Evolutionary conservation across 1,140 invertebrate genomes (phyloP).

Genomic region (Brachionus angularis): DNA sequence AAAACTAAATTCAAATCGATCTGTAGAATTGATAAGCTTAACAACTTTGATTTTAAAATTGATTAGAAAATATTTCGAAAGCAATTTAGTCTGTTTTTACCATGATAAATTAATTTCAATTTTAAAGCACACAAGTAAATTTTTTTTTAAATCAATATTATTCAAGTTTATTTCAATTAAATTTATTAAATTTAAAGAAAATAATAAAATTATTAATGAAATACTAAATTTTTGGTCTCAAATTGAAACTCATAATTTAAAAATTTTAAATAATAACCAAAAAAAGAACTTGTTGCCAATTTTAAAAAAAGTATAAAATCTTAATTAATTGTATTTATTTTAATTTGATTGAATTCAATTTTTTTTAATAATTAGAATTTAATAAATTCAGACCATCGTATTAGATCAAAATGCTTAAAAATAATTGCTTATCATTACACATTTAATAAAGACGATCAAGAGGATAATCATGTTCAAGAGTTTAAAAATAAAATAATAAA

Average conservation of each 20-base stretch:
- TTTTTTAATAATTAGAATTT: constrained; percentile 61
- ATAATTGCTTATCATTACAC: constrained; percentile 61
- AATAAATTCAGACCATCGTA: constrained; percentile 68
- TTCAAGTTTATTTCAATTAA: neutral
- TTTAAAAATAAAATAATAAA: constrained; percentile 43
- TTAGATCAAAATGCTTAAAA: constrained; percentile 73
- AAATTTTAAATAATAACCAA: constrained; percentile 1
- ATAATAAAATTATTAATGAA: constrained; percentile 41
- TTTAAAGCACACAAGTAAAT: constrained; percentile 12
- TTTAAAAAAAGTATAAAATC: constrained; percentile 24
- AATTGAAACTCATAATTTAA: constrained; percentile 7
- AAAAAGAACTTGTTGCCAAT: constrained; percentile 10
- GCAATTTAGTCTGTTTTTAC: neutral
- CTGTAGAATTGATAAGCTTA: too few relatives aligned
- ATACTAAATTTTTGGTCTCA: constrained; percentile 15
- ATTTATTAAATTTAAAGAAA: constrained; percentile 23
- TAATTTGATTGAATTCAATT: neutral
- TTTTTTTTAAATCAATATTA: neutral
- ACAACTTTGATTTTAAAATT: neutral
- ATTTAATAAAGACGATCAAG: constrained; percentile 46
- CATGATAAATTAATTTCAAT: constrained; percentile 10
- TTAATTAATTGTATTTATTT: neutral
- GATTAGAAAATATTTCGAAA: neutral
- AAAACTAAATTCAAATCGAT: too few relatives aligned
- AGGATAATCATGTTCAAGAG: constrained; percentile 44